phyloP scores from a whole-genome alignment of 2,888 invertebrate genomes.

The Digitonthophagus gazella region DNA sequence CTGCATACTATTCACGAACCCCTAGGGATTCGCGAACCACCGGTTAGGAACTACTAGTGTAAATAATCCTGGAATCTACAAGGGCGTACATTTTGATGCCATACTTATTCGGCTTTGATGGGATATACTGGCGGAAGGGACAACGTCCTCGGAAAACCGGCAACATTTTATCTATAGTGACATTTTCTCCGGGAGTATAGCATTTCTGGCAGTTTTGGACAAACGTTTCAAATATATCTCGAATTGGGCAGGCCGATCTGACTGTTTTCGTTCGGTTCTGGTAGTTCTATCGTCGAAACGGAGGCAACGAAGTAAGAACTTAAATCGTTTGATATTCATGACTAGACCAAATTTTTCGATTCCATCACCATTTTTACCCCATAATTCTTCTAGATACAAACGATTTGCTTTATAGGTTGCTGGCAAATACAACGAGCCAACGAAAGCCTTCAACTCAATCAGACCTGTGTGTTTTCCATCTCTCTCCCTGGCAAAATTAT shows the following conservation, averaged over 20 bases:
- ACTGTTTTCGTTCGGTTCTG: constrained; percentile 26
- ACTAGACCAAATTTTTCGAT: constrained; percentile 36
- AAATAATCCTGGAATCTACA: constrained; percentile 35
- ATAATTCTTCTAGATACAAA: constrained; percentile 35
- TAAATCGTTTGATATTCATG: constrained; percentile 36
- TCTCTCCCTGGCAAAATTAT: no score
- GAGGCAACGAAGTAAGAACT: constrained; percentile 32
- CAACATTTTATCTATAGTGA: constrained; percentile 38
- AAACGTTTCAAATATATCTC: constrained; percentile 38
- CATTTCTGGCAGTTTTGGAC: constrained; percentile 37
- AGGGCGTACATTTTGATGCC: constrained; percentile 36
- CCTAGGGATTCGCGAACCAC: no score
- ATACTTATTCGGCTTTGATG: constrained; percentile 40
- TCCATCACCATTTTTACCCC: constrained; percentile 33
- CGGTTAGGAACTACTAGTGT: no score
- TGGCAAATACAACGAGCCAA: constrained; percentile 38
- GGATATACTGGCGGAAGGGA: no score
- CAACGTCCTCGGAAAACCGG: constrained; percentile 37
- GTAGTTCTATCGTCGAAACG: constrained; percentile 34
- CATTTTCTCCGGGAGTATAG: constrained; percentile 34
- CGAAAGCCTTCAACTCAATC: constrained; percentile 37
- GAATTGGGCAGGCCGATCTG: no score
- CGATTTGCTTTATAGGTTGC: constrained; percentile 33
- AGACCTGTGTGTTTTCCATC: no score
- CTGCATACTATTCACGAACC: no score